These are phyloP conservation scores for Apis dorsata DNA, from an alignment of 1,140 invertebrate genomes.

Conservation along the genomic window DNA sequence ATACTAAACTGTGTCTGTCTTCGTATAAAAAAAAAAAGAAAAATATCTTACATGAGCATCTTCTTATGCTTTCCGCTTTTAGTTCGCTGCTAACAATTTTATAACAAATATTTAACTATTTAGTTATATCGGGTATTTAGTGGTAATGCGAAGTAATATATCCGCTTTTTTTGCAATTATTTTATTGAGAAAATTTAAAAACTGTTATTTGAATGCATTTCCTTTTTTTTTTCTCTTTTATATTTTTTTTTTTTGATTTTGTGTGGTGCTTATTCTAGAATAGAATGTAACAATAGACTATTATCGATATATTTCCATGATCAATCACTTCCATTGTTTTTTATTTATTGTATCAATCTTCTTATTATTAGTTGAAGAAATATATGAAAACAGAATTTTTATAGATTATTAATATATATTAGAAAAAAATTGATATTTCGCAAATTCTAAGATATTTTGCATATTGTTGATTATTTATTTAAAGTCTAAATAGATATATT, in stretches of 20 bases:
- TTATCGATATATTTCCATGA: not conserved
- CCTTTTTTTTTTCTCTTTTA: not conserved
- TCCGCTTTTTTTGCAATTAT: slow-evolving; percentile 23
- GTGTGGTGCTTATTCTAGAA: slow-evolving; percentile 5
- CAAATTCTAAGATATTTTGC: slow-evolving; percentile 25
- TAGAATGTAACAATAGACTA: slow-evolving; percentile 15
- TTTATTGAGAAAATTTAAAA: not conserved
- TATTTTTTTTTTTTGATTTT: not conserved
- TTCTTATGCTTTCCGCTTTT: slow-evolving; percentile 45
- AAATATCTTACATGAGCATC: slow-evolving; percentile 34
- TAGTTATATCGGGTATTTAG: slow-evolving; percentile 4
- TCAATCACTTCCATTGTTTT: slow-evolving; percentile 19
- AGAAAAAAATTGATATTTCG: not conserved
- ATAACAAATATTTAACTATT: slow-evolving; percentile 20
- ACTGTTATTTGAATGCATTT: not conserved
- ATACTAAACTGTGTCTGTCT: slow-evolving; percentile 59
- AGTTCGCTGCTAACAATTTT: slow-evolving; percentile 47
- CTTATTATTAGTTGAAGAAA: not conserved
- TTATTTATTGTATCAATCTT: not conserved
- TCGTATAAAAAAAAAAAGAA: slow-evolving; percentile 25
- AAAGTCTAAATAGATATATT: slow-evolving; percentile 12
- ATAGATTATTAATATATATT: slow-evolving; percentile 8
- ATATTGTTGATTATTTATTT: slow-evolving; percentile 42
- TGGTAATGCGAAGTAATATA: slow-evolving; percentile 23
- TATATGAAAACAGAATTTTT: slow-evolving; percentile 17